Conservation (phyloP, 2,888 invertebrate genomes). For the Emmelina monodactyla region DNA sequence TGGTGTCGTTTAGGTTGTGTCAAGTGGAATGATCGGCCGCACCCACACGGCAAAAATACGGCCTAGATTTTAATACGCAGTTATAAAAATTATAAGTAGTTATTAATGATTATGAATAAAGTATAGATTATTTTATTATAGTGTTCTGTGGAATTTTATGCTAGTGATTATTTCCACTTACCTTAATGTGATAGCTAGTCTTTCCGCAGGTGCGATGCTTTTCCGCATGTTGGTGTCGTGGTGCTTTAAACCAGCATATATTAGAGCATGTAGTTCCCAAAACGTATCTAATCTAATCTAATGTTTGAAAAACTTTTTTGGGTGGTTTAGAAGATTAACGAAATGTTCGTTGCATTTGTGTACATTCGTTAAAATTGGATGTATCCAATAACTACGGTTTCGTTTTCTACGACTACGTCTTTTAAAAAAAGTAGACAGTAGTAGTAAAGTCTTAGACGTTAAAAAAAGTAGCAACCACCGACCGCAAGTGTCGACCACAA, state of each 20-base stretch:
- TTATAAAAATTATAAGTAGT: background rate
- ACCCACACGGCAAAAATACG: too few species aligned
- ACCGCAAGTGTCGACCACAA: slow-evolving; percentile 17
- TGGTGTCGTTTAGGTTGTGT: too few species aligned
- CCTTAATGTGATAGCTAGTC: slow-evolving; percentile 20
- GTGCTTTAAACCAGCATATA: slow-evolving; percentile 20
- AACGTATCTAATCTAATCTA: slow-evolving; percentile 19
- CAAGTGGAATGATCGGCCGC: too few species aligned
- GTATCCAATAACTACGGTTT: slow-evolving; percentile 19
- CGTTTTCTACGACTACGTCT: slow-evolving; percentile 19
- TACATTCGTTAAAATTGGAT: slow-evolving; percentile 19
- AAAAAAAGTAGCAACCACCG: slow-evolving; percentile 16
- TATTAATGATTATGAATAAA: slow-evolving; percentile 3
- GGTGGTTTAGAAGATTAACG: slow-evolving; percentile 18
- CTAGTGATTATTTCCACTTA: slow-evolving; percentile 16
- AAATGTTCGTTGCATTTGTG: slow-evolving; percentile 18
- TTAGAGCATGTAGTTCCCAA: slow-evolving; percentile 20
- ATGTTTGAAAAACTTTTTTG: slow-evolving; percentile 20
- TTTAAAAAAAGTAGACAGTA: slow-evolving; percentile 19
- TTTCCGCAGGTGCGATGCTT: slow-evolving; percentile 19
- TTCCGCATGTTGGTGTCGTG: slow-evolving; percentile 20
- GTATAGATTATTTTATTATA: slow-evolving; percentile 14
- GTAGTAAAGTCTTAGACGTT: slow-evolving; percentile 16
- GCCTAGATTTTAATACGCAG: slow-evolving; percentile 2
- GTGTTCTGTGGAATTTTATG: slow-evolving; percentile 15